A percentile compares a stretch with the other conserved stretches of the same genome.
These are phyloP conservation scores for Periplaneta americana DNA, from an alignment of 1,140 invertebrate genomes.

Conservation along the genomic window DNA sequence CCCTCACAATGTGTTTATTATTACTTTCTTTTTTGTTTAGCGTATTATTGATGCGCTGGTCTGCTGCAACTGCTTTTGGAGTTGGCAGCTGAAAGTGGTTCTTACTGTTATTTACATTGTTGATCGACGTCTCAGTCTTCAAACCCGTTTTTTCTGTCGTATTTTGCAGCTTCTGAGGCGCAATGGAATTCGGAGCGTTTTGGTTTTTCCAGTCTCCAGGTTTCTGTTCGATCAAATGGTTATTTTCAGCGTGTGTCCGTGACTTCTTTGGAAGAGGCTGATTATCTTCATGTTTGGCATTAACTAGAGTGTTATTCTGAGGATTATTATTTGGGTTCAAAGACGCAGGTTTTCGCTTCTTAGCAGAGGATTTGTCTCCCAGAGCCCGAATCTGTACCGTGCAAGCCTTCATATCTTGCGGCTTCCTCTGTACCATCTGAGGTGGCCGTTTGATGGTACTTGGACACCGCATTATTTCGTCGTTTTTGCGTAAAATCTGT, in stretches of 20 bases:
- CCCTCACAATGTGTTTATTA: neutral
- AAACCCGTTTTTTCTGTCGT: neutral
- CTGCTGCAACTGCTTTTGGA: no score
- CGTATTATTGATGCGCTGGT: neutral
- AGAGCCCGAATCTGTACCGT: neutral
- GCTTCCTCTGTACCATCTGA: neutral
- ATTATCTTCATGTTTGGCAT: no score
- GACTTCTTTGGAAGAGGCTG: neutral
- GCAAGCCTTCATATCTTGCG: neutral
- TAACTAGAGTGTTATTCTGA: neutral
- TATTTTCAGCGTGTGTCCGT: neutral
- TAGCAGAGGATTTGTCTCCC: neutral
- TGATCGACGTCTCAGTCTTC: neutral
- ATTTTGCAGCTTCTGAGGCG: neutral
- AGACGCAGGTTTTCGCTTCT: neutral
- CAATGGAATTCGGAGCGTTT: neutral
- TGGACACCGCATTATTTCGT: neutral
- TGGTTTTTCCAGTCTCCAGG: neutral
- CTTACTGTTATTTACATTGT: neutral
- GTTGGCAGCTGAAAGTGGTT: neutral
- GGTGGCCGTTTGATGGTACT: neutral
- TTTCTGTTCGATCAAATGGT: neutral
- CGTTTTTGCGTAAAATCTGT: neutral
- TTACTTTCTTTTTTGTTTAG: neutral
- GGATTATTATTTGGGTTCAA: neutral